These are phyloP conservation scores for Lycophotia porphyrea DNA, from an alignment of 2,888 invertebrate genomes.

Conservation along the genomic window DNA sequence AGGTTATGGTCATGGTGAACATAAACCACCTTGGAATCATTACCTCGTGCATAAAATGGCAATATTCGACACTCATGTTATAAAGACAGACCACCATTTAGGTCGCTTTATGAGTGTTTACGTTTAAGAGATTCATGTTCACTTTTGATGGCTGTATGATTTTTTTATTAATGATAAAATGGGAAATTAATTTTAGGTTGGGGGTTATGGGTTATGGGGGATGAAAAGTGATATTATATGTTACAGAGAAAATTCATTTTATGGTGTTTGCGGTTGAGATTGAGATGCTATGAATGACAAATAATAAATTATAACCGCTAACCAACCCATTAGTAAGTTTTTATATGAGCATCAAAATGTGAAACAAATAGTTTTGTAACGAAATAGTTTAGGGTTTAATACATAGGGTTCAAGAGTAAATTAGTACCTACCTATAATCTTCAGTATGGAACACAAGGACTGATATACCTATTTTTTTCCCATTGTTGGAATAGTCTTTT, in stretches of 20 bases:
- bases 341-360: background rate
- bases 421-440: background rate
- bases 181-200: constrained; percentile 40
- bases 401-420: background rate
- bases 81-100: constrained; percentile 74
- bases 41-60: constrained; percentile 69
- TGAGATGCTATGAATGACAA: background rate
- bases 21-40: constrained; percentile 75
- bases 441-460: background rate
- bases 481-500: background rate
- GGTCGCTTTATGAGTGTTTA: constrained; percentile 66
- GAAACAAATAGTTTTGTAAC: background rate
- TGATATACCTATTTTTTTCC: background rate
- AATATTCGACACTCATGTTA: constrained; percentile 74
- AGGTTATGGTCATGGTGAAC: constrained; percentile 45
- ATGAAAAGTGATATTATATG: background rate
- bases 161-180: constrained; percentile 67
- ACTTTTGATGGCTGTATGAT: constrained; percentile 67
- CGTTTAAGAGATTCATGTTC: constrained; percentile 69
- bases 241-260: background rate
- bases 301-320: background rate
- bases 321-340: background rate
- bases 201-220: constrained; percentile 25
- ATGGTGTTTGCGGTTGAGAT: background rate
- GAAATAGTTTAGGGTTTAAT: background rate